A percentile compares a stretch with the other conserved stretches of the same genome.
These are phyloP conservation scores for Chelon labrosus DNA, from an alignment of 2,797 vertebrate species.

Conservation along the genomic window DNA sequence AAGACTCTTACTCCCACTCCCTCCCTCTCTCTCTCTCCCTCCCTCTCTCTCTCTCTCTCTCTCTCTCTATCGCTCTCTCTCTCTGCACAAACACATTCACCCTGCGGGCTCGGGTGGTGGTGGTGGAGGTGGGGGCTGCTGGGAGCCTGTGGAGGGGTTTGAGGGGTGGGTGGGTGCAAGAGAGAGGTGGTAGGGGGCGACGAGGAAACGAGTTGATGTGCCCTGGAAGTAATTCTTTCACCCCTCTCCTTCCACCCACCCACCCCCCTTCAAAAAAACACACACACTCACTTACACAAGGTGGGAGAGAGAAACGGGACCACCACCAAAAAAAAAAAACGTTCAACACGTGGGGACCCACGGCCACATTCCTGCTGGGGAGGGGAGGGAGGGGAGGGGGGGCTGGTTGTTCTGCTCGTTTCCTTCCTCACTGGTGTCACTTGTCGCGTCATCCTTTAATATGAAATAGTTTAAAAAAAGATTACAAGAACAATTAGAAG, in stretches of 20 bases:
- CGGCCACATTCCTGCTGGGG: no score
- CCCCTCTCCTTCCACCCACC: slow-evolving; percentile 41
- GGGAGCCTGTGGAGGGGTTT: slow-evolving; percentile 43
- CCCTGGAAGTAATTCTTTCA: slow-evolving; percentile 88
- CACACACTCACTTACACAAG: slow-evolving; percentile 33
- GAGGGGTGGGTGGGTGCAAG: no score
- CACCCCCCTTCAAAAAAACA: not conserved
- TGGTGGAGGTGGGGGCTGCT: slow-evolving; percentile 20
- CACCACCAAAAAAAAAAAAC: not conserved
- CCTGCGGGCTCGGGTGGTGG: slow-evolving; percentile 43
- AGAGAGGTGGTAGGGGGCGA: slow-evolving; percentile 20
- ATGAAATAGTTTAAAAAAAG: no score
- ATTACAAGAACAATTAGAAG: no score
- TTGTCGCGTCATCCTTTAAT: no score
- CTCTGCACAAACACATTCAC: slow-evolving; percentile 74
- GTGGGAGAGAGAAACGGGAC: no score
- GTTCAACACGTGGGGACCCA: no score
- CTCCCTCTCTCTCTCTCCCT: slow-evolving; percentile 20
- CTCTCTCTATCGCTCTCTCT: no score
- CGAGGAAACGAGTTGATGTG: slow-evolving; percentile 85
- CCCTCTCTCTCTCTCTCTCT: no score
- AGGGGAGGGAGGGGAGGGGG: no score
- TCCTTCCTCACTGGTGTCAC: no score
- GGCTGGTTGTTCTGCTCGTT: no score
- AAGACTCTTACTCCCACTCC: slow-evolving; percentile 63